Evolutionary conservation across 2,888 invertebrate genomes (phyloP).

Genomic region (Troides aeacus): DNA sequence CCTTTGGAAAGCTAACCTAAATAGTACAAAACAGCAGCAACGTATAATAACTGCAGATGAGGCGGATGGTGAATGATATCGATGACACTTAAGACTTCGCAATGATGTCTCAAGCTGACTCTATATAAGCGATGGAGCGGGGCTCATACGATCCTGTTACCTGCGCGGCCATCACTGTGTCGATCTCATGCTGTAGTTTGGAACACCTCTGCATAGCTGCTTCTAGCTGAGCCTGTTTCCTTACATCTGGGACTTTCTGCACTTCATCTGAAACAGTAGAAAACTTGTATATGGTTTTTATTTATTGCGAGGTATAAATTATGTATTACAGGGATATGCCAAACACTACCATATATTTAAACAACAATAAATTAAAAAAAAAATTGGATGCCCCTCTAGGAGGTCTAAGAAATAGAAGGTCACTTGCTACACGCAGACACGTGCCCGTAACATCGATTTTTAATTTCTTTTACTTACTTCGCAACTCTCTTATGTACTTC

Average conservation of each 20-base stretch:
- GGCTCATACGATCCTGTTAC: slow-evolving; percentile 43
- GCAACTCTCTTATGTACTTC: slow-evolving; percentile 88
- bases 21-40: slow-evolving; percentile 4
- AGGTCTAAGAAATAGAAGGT: too few relatives aligned
- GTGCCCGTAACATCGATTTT: too few relatives aligned
- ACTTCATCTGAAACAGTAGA: slow-evolving; percentile 57
- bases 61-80: background rate
- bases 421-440: too few relatives aligned
- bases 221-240: slow-evolving; percentile 70
- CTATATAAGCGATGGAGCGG: background rate
- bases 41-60: slow-evolving; percentile 14
- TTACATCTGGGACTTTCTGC: slow-evolving; percentile 69
- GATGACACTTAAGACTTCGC: too few relatives aligned
- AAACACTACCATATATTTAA: too few relatives aligned
- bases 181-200: slow-evolving; percentile 67
- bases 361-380: too few relatives aligned
- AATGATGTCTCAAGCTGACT: slow-evolving; percentile 3
- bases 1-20: background rate
- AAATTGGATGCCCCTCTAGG: too few relatives aligned
- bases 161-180: slow-evolving; percentile 64
- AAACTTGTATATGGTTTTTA: too few relatives aligned
- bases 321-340: too few relatives aligned
- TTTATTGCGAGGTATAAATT: too few relatives aligned
- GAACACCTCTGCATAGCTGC: slow-evolving; percentile 66
- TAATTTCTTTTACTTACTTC: slow-evolving; percentile 74